These are phyloP conservation scores for Bungarus multicinctus DNA, from an alignment of 2,113 vertebrate species.

Conservation along the genomic window DNA sequence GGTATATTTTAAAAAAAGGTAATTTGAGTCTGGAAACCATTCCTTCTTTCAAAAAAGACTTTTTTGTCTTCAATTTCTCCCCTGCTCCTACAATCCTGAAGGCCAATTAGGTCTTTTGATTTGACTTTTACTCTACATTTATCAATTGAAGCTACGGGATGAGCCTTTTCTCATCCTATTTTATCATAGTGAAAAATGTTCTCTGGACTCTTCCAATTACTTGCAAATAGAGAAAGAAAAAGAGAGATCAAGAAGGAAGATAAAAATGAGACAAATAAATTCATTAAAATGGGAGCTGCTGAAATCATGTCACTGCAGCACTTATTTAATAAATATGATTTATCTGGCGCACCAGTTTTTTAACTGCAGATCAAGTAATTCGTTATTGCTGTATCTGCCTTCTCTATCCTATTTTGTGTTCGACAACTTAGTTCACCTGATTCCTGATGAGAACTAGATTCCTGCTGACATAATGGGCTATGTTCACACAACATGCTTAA, in stretches of 20 bases:
- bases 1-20: not conserved
- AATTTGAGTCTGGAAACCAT: not conserved
- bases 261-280: slow-evolving; percentile 1
- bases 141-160: not conserved
- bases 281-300: slow-evolving; percentile 1
- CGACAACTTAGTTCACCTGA: not conserved
- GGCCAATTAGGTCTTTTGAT: not conserved
- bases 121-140: not conserved
- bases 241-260: not conserved
- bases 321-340: slow-evolving; percentile 13
- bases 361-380: not conserved
- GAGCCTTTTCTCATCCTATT: not conserved
- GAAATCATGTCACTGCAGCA: not conserved
- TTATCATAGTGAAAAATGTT: not conserved
- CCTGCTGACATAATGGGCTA: not conserved
- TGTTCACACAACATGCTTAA: not conserved
- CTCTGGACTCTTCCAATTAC: slow-evolving; percentile 10
- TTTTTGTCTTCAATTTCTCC: not conserved
- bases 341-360: not conserved
- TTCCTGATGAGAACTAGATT: not conserved
- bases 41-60: not conserved
- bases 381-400: not conserved
- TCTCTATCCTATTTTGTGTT: not conserved
- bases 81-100: not conserved
- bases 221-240: not conserved